phyloP scores from a whole-genome alignment of 2,888 invertebrate genomes.

The Eudasyphora cyanicolor region DNA sequence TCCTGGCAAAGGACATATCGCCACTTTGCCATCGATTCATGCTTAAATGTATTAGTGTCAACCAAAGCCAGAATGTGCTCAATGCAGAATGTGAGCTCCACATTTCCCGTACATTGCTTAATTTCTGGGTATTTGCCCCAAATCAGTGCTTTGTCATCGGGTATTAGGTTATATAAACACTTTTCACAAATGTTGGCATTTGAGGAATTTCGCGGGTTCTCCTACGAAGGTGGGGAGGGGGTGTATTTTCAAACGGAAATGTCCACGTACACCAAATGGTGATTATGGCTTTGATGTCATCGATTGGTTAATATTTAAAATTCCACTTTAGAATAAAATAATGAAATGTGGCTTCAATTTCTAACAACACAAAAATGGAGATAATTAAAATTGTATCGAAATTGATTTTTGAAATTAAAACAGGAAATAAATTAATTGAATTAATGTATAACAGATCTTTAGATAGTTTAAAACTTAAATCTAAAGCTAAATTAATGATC shows the following conservation, averaged over 20 bases:
- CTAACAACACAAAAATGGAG: neutral
- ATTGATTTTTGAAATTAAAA: neutral
- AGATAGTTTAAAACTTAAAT: no score
- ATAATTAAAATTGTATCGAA: neutral
- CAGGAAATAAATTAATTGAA: no score
- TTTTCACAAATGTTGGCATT: neutral
- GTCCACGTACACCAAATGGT: neutral
- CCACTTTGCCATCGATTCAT: neutral
- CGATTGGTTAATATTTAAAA: neutral
- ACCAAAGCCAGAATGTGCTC: neutral
- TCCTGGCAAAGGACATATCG: neutral
- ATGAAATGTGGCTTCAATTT: neutral
- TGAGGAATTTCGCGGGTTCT: neutral
- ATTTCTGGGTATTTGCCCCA: neutral
- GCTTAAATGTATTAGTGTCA: neutral
- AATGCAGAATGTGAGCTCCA: neutral
- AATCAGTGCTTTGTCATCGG: constrained; percentile 7
- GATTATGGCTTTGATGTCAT: neutral
- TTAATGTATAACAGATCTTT: no score
- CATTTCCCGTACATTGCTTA: neutral
- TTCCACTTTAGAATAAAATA: neutral
- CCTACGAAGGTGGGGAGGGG: no score
- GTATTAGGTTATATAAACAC: constrained; percentile 15
- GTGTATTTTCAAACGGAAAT: neutral
- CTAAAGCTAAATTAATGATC: no score